These are phyloP conservation scores for Nothocercus nigrocapillus DNA, from an alignment of 2,113 vertebrate genomes.

Conservation along the genomic window DNA sequence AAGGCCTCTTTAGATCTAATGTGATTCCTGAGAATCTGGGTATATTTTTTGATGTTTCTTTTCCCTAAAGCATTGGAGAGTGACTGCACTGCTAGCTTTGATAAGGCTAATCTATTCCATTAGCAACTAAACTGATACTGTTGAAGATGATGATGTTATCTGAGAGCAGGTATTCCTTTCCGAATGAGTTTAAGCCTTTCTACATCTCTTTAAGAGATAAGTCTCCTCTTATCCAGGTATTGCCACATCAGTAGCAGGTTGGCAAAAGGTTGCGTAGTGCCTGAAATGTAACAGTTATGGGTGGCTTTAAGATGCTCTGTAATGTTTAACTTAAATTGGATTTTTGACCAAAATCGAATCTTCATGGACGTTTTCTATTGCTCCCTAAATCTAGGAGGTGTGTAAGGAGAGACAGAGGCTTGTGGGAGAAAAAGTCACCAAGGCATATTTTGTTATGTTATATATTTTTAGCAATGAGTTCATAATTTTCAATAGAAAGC, in stretches of 20 bases:
- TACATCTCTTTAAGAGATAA: background rate
- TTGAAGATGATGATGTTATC: background rate
- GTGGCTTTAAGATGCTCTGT: background rate
- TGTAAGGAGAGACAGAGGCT: background rate
- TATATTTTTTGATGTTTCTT: background rate
- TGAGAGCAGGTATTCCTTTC: background rate
- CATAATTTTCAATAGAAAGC: background rate
- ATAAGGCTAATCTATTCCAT: background rate
- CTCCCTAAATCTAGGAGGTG: rapidly evolving
- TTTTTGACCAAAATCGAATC: background rate
- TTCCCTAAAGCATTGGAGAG: background rate
- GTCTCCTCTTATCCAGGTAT: background rate
- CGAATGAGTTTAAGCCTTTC: background rate
- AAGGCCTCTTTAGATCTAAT: background rate
- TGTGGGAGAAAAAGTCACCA: background rate
- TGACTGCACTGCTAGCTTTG: background rate
- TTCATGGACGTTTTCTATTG: background rate
- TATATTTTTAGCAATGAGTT: background rate
- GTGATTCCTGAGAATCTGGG: rapidly evolving
- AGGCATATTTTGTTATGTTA: background rate
- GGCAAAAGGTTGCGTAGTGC: no score
- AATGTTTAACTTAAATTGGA: background rate
- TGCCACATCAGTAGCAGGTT: background rate
- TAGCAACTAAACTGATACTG: background rate
- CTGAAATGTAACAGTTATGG: background rate